Percentiles rank a stretch among this genome's conserved stretches.
Conservation (phyloP, 2,888 invertebrate genomes). For the Alcis repandata region DNA sequence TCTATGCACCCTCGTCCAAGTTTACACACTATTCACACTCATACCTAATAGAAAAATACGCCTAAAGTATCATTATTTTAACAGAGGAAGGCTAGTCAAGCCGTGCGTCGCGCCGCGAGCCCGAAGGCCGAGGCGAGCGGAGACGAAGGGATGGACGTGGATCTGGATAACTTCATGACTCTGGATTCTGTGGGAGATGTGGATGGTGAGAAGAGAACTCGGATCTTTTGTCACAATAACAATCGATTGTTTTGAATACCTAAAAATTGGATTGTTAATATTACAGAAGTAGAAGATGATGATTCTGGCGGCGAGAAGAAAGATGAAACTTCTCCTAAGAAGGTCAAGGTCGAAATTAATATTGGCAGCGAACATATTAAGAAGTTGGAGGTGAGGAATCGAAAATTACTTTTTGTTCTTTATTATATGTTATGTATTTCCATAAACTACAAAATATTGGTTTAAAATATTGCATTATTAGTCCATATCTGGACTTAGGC, state of each 20-base stretch:
- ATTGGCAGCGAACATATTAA: constrained; percentile 93
- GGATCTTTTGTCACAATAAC: neutral
- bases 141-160: constrained; percentile 91
- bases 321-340: constrained; percentile 82
- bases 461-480: no score
- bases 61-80: neutral
- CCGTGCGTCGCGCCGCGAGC: constrained; percentile 68
- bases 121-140: constrained; percentile 88
- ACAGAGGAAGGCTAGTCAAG: constrained; percentile 74
- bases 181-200: constrained; percentile 96
- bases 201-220: constrained; percentile 87
- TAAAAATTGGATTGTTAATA: neutral
- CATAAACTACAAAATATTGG: no score
- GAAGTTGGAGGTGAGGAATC: constrained; percentile 88
- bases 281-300: constrained; percentile 86
- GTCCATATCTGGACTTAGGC: no score
- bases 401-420: neutral
- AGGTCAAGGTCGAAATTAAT: constrained; percentile 89
- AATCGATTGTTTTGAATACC: neutral
- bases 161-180: constrained; percentile 94
- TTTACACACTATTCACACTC: no score
- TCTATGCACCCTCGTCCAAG: no score
- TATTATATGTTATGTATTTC: no score
- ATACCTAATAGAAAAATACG: neutral
- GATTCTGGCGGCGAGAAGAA: constrained; percentile 87